These are phyloP conservation scores for Osmerus mordax DNA, from an alignment of 2,113 vertebrate species.

Conservation along the genomic window DNA sequence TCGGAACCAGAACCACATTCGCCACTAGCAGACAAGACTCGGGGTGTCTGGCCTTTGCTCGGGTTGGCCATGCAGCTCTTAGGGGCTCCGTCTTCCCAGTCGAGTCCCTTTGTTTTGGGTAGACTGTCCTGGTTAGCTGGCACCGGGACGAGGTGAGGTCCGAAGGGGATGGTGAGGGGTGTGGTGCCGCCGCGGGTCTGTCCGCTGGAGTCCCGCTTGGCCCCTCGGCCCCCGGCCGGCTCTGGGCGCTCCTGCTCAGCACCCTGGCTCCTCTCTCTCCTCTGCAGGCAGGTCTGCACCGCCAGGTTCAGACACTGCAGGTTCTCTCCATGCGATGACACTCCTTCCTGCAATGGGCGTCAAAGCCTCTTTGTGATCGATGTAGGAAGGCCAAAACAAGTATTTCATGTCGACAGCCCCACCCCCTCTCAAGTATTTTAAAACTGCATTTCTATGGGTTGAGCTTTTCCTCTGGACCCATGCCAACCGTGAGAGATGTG, in stretches of 20 bases:
- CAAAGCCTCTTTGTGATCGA: too few species aligned
- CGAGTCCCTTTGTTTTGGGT: neutral
- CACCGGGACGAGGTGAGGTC: slow-evolving; percentile 79
- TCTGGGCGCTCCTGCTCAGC: neutral
- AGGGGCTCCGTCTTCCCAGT: neutral
- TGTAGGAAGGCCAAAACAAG: too few species aligned
- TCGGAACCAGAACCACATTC: neutral
- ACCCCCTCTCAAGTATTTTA: neutral
- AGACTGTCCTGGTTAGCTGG: slow-evolving; percentile 19
- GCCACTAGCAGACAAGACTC: neutral
- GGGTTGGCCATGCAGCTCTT: neutral
- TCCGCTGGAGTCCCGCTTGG: slow-evolving; percentile 55
- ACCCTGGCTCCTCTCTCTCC: slow-evolving; percentile 17
- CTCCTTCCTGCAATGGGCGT: slow-evolving; percentile 69
- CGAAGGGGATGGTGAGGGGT: slow-evolving; percentile 63
- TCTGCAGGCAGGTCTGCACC: slow-evolving; percentile 64
- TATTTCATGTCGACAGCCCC: neutral
- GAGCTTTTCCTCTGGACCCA: neutral
- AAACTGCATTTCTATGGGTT: slow-evolving; percentile 3
- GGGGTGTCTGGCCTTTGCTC: neutral
- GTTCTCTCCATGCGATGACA: slow-evolving; percentile 81
- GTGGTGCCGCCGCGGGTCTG: slow-evolving; percentile 21
- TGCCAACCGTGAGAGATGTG: slow-evolving; percentile 2
- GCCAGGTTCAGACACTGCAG: slow-evolving; percentile 84
- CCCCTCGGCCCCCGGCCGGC: neutral